Evolutionary conservation across 2,797 vertebrate genomes (phyloP).

Genomic region (Malurus leucopterus): DNA sequence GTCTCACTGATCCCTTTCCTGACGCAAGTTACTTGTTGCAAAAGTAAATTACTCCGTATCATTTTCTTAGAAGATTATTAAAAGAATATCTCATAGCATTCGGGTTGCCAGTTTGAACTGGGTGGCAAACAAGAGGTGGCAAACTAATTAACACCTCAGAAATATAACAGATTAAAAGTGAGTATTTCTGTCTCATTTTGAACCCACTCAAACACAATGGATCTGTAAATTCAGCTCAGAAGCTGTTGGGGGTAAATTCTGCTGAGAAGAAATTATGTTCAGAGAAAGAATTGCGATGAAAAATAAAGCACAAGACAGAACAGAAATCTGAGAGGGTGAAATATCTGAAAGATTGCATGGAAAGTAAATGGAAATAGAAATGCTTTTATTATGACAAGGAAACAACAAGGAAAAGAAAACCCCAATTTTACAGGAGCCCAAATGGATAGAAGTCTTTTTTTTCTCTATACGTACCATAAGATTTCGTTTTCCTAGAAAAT

Average conservation of each 20-base stretch:
- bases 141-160: conserved; percentile 41
- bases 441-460: not conserved
- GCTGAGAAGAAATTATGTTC: not conserved
- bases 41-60: not conserved
- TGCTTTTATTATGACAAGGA: not conserved
- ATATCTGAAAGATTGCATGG: not conserved
- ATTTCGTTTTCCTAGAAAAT: not conserved
- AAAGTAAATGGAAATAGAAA: not conserved
- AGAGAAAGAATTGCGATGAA: not conserved
- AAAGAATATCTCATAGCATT: conserved; percentile 30
- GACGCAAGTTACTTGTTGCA: not conserved
- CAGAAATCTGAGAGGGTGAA: not conserved
- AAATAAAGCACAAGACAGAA: not conserved
- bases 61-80: conserved; percentile 3
- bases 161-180: conserved; percentile 25
- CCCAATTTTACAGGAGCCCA: not conserved
- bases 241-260: not conserved
- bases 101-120: conserved; percentile 31
- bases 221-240: conserved; percentile 25
- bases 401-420: not conserved
- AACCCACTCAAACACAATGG: conserved; percentile 10
- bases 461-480: not conserved
- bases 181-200: conserved; percentile 33
- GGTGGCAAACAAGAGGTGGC: conserved; percentile 31
- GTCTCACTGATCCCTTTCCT: not conserved